These are phyloP conservation scores for Drosophila auraria DNA, from an alignment of 1,140 invertebrate species.

Conservation along the genomic window DNA sequence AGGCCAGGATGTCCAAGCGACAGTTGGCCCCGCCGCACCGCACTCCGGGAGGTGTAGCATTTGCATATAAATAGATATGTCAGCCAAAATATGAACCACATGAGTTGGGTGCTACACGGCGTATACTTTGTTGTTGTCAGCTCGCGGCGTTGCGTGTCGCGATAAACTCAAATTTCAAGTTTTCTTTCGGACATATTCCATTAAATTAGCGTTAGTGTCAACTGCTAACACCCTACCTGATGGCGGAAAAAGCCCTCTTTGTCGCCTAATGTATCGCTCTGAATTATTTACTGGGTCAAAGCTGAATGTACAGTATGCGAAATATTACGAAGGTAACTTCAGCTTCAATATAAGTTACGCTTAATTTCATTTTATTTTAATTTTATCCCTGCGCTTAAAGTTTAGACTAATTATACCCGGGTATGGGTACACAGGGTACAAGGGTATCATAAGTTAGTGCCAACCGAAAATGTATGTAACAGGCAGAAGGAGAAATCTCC, in stretches of 20 bases:
- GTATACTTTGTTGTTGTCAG: constrained; percentile 27
- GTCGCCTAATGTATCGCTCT: constrained; percentile 46
- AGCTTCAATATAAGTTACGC: not conserved
- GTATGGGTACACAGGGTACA: too few relatives aligned
- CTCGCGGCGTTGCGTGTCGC: constrained; percentile 42
- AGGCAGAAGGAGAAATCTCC: too few relatives aligned
- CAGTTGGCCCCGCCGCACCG: constrained; percentile 2
- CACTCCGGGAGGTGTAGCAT: constrained; percentile 49
- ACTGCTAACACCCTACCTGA: constrained; percentile 47
- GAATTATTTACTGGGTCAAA: constrained; percentile 69
- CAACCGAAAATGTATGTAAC: too few relatives aligned
- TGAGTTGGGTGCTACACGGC: constrained; percentile 14
- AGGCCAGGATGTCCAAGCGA: constrained; percentile 32
- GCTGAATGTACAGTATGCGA: constrained; percentile 10
- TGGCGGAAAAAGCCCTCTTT: constrained; percentile 11
- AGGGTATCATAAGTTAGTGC: too few relatives aligned
- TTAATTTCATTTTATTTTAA: not conserved
- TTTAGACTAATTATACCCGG: too few relatives aligned
- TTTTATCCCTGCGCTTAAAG: too few relatives aligned
- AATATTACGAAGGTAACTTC: constrained; percentile 1
- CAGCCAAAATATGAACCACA: constrained; percentile 69
- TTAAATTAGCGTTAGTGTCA: constrained; percentile 74
- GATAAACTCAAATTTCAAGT: constrained; percentile 39
- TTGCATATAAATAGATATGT: constrained; percentile 82
- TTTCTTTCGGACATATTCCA: constrained; percentile 49